These are phyloP conservation scores for Prionailurus bengalensis DNA, from an alignment of 2,113 vertebrate genomes.

Conservation along the genomic window DNA sequence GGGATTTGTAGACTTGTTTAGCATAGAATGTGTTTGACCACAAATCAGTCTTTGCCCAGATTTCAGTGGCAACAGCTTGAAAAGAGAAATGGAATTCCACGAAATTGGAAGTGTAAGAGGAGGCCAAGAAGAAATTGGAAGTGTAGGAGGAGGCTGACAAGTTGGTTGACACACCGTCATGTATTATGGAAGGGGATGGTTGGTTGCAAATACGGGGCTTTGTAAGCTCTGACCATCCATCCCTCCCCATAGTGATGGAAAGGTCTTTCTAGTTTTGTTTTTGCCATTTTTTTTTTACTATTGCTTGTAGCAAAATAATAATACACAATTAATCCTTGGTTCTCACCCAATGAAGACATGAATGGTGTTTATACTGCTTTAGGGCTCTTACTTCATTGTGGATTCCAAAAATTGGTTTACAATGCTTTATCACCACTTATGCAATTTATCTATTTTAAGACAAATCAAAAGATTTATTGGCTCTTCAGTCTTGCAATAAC, in stretches of 20 bases:
- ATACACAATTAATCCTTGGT: not conserved
- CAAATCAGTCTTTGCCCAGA: not conserved
- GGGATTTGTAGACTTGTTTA: slow-evolving; percentile 48
- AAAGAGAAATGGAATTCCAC: slow-evolving; percentile 1
- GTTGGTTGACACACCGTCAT: not conserved
- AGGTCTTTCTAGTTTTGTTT: slow-evolving; percentile 4
- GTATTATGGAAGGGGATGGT: not conserved
- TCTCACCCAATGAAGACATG: not conserved
- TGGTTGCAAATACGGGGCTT: not conserved
- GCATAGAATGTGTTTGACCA: slow-evolving; percentile 33
- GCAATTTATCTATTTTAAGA: slow-evolving; percentile 58
- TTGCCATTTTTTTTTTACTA: not conserved
- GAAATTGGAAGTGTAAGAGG: not conserved
- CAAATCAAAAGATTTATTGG: slow-evolving; percentile 22
- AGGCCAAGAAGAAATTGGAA: too few species aligned
- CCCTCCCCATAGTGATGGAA: not conserved
- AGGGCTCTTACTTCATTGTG: slow-evolving; percentile 18
- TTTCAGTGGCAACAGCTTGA: slow-evolving; percentile 23
- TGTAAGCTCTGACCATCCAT: not conserved
- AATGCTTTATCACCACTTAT: not conserved
- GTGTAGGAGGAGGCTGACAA: not conserved
- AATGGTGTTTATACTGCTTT: slow-evolving; percentile 25
- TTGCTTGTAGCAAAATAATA: not conserved
- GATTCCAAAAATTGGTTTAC: slow-evolving; percentile 38
- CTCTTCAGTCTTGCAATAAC: not conserved